Base-by-base conservation (phyloP, 2,113 vertebrate species). In the Tragelaphus buxtoni region DNA sequence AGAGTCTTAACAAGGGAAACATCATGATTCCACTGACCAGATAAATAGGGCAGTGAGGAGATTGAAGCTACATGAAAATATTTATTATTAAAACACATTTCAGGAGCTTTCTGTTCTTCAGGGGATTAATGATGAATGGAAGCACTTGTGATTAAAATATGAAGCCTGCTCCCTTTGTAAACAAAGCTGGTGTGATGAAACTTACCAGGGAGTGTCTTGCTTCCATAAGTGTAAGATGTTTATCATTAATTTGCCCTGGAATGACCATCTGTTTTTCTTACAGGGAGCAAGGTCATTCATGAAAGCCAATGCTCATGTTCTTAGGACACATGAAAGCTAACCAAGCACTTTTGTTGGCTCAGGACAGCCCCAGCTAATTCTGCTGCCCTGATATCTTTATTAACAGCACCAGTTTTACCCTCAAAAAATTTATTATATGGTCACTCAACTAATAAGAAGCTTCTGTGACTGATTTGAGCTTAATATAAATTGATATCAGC, bases 61-160 rank as follows among this genome's bases (percentile, higher is more conserved):
- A 96, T 0, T 96, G 72, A 93, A 95, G 95, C 42, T 92, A 93
- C 47, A 58, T 74, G 77, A 97, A 98, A 97, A 94, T 94, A 95
- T 89, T 97, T 98, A 96, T 96, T 95, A 98, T 90, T n/a, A 97
- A 96, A 98, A 92, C 20, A 65, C 82, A 69, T 80, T 95, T 96
- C 79, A 97, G 79, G 91, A 18, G 4, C 58, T 94, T 81, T 97
- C 8, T 94, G 93, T 98, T 98, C 39, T 72, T 96, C 63, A 12
- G 17, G 18, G 35, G 93, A 97, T 96, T 96, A 90, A 76, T 63
- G 47, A 97, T 76, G 22, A 97, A 97, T 89, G 91, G 39, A 88
- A 85, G 32, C 49, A 93, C 95, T 97, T 90, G 56, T 74, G 88
- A 94, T 96, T 96, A 97, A 98, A 97, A 97, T 82, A 96, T 82